Percentiles rank a stretch among this genome's conserved stretches.
phyloP scores from a whole-genome alignment of 2,888 invertebrate genomes.

The Platycheirus rosarum region DNA sequence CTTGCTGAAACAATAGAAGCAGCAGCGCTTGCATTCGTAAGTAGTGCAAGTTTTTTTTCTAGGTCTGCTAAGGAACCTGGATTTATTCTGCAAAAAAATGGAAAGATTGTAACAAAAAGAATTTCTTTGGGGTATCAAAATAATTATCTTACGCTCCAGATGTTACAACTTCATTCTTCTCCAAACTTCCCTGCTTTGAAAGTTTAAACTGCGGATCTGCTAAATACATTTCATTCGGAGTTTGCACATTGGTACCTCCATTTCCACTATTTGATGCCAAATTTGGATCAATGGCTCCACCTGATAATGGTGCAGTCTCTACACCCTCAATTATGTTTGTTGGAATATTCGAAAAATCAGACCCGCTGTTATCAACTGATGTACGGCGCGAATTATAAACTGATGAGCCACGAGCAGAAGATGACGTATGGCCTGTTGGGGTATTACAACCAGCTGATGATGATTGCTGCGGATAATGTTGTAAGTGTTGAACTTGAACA shows the following conservation, averaged over 20 bases:
- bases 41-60: constrained; percentile 84
- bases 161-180: constrained; percentile 74
- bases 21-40: constrained; percentile 80
- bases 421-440: constrained; percentile 77
- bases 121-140: no score
- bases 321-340: constrained; percentile 77
- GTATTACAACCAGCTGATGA: constrained; percentile 78
- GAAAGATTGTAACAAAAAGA: no score
- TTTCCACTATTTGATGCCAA: constrained; percentile 54
- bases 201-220: constrained; percentile 76
- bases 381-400: constrained; percentile 81
- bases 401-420: constrained; percentile 80
- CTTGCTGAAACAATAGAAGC: background rate
- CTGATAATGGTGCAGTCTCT: constrained; percentile 69
- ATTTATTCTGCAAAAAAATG: constrained; percentile 72
- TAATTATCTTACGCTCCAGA: constrained; percentile 66
- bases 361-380: constrained; percentile 80
- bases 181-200: constrained; percentile 79
- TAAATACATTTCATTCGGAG: constrained; percentile 70
- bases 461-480: constrained; percentile 42
- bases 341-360: constrained; percentile 79
- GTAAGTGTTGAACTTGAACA: constrained; percentile 51
- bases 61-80: constrained; percentile 83
- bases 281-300: background rate
- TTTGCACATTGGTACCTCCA: constrained; percentile 74